These are phyloP conservation scores for Cyclura pinguis DNA, from an alignment of 2,797 vertebrate genomes.

Conservation along the genomic window DNA sequence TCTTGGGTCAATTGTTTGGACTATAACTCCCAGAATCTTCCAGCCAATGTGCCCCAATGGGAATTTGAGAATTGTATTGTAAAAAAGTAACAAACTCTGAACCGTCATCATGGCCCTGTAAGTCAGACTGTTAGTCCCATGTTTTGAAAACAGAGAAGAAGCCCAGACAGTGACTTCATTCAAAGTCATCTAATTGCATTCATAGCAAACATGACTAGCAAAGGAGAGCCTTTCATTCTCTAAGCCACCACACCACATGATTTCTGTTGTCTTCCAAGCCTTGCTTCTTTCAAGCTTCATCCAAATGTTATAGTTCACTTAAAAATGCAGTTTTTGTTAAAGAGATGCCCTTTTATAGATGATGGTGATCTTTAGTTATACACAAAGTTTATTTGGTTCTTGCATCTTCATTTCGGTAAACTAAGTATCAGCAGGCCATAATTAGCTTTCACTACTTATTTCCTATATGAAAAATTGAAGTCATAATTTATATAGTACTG, in stretches of 20 bases:
- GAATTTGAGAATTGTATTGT: no score
- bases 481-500: conserved; percentile 1
- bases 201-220: no score
- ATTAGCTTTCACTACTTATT: conserved; percentile 45
- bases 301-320: not conserved
- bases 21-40: no score
- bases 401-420: conserved; percentile 31
- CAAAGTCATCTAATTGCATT: not conserved
- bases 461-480: conserved; percentile 24
- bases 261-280: not conserved
- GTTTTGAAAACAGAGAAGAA: not conserved
- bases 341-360: conserved; percentile 23
- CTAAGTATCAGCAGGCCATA: conserved; percentile 22
- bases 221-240: no score
- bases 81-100: no score
- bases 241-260: not conserved
- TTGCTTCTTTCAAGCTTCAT: not conserved
- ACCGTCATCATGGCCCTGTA: no score
- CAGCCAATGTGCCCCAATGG: no score
- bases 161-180: not conserved
- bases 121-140: not conserved
- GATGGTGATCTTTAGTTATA: conserved; percentile 10
- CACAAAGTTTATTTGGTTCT: not conserved
- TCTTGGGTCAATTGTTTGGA: no score
- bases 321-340: conserved; percentile 16